Conservation (phyloP, 2,888 invertebrate species). For the Ametastegia equiseti region DNA sequence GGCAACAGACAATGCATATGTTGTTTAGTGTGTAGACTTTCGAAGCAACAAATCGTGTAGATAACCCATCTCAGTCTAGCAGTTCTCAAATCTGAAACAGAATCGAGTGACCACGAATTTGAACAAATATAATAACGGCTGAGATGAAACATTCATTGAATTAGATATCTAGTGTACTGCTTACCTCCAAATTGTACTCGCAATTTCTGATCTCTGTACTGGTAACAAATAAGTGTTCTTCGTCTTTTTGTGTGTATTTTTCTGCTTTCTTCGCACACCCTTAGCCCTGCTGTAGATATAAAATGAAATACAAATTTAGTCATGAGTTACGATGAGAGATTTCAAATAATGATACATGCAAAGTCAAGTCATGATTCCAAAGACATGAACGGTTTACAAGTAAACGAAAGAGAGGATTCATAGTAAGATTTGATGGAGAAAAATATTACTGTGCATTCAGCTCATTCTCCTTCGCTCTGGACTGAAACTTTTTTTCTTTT, state of each 20-base stretch:
- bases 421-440: slow-evolving; percentile 12
- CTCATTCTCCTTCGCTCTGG: background rate
- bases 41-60: slow-evolving; percentile 9
- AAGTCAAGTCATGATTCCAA: background rate
- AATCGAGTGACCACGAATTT: slow-evolving; percentile 12
- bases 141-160: slow-evolving; percentile 4
- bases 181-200: slow-evolving; percentile 30
- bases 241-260: slow-evolving; percentile 18
- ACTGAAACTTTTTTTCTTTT: background rate
- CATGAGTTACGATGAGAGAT: slow-evolving; percentile 27
- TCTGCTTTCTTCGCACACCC: slow-evolving; percentile 8
- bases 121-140: slow-evolving; percentile 18
- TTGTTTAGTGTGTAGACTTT: too few species aligned
- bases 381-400: slow-evolving; percentile 1
- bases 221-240: slow-evolving; percentile 36
- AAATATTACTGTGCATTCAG: slow-evolving; percentile 23
- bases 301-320: slow-evolving; percentile 23
- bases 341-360: slow-evolving; percentile 6
- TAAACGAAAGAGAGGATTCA: background rate
- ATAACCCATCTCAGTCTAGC: slow-evolving; percentile 16
- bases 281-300: slow-evolving; percentile 17
- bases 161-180: slow-evolving; percentile 15
- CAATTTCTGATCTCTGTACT: slow-evolving; percentile 23
- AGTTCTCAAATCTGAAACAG: slow-evolving; percentile 29
- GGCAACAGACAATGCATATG: too few species aligned